Base-by-base conservation (phyloP, 2,113 vertebrate species). In the Trinectes maculatus region DNA sequence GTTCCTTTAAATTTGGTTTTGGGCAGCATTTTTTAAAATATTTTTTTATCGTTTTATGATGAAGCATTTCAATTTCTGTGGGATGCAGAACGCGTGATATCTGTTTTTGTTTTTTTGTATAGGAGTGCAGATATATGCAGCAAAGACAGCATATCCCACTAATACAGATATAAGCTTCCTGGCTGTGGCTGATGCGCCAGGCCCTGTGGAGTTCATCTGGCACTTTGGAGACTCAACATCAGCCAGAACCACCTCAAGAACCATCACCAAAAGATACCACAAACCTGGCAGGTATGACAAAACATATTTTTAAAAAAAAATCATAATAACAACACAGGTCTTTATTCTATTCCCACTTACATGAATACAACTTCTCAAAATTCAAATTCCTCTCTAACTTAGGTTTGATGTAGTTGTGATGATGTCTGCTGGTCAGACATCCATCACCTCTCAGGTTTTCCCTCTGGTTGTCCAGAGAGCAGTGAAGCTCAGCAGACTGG, bases 351-450 rank as follows among this genome's bases (percentile, higher is more conserved):
- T 34, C 33, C 10, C 13, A 55, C 24, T 5, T 37, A 22, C 7
- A 24, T 16, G 2, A 55, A 25, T n/a, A 5, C 15, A 44, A 15
- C 6, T 29, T 28, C 16, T n/a, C 18, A 37, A 4, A 8, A 22
- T 3, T 57, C 18, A 2, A 31, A 29, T 6, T 15, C 4, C 21
- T 58, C 13, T 61, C 34, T 15, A 8, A 11, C 29, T 0, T 57
- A 95, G 95, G 71, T 95, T 94, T 52, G 77, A 61, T 1, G 86
- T 95, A 8, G 59, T 57, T 0, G 93, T 93, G 1, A 64, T 54
- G 28, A 82, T 87, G 10, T 89, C 84, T 21, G 74, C 67, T 5
- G 46, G 70, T 6, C n/a, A 42, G 8, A 54, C 29, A 29, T 85
- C 88, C 5, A 3, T 89, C 26, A 77, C 69, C 13, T 95, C 95